These are phyloP conservation scores for Panorpa germanica DNA, from an alignment of 2,888 invertebrate genomes.

Conservation along the genomic window DNA sequence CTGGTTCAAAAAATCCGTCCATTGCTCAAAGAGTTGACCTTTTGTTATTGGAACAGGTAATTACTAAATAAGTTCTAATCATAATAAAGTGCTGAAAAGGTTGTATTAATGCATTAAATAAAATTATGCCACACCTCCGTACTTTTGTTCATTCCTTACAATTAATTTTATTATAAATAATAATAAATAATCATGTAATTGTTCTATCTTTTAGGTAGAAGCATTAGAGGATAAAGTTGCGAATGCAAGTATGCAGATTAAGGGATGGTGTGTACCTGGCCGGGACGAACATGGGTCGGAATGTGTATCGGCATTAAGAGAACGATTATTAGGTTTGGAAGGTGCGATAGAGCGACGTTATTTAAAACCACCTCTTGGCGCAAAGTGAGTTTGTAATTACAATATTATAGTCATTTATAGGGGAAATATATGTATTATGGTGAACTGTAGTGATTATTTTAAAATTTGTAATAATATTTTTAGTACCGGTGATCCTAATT, in stretches of 20 bases:
- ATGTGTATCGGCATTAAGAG: conserved; percentile 27
- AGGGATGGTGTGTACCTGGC: conserved; percentile 65
- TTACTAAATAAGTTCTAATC: conserved; percentile 4
- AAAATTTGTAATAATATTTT: conserved; percentile 10
- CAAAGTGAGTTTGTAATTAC: conserved; percentile 23
- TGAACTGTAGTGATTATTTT: background rate
- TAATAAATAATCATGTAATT: conserved; percentile 4
- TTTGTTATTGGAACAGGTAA: conserved; percentile 51
- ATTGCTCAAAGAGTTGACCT: conserved; percentile 70
- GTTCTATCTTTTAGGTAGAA: conserved; percentile 50
- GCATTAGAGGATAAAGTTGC: conserved; percentile 76
- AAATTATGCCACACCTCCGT: background rate
- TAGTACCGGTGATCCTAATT: conserved; percentile 39
- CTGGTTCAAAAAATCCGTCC: conserved; percentile 23
- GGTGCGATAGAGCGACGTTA: conserved; percentile 84
- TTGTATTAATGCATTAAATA: background rate
- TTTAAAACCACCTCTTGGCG: conserved; percentile 77
- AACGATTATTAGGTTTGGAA: conserved; percentile 66
- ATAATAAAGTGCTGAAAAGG: background rate
- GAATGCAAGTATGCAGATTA: conserved; percentile 77
- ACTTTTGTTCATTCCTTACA: background rate
- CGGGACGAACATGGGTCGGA: conserved; percentile 26
- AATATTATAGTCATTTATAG: background rate
- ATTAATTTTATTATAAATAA: background rate
- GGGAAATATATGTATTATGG: background rate